Percentiles rank a stretch among this genome's conserved stretches.
Conservation (phyloP, 2,113 vertebrate genomes). For the Falcunculus frontatus region DNA sequence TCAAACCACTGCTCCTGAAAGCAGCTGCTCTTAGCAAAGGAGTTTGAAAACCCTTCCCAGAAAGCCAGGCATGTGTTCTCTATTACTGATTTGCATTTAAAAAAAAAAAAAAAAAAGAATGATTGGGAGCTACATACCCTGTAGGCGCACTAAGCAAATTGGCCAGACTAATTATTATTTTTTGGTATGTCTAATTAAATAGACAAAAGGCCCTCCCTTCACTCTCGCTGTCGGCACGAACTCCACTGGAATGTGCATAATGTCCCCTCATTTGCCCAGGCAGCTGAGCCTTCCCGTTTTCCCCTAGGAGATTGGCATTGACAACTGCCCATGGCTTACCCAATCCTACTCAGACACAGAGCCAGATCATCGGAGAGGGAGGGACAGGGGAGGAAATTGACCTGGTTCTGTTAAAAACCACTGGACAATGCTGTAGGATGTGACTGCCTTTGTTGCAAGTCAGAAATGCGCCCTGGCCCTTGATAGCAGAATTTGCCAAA, state of each 20-base stretch:
- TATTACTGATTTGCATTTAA: background rate
- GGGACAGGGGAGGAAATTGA: background rate
- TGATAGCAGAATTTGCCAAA: background rate
- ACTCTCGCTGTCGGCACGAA: background rate
- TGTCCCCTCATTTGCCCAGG: conserved; percentile 12
- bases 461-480: background rate
- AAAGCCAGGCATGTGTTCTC: background rate
- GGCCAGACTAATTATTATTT: conserved; percentile 66
- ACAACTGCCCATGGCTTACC: conserved; percentile 4
- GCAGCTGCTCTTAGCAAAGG: background rate
- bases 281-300: conserved; percentile 27
- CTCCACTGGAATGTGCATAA: conserved; percentile 49
- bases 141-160: conserved; percentile 48
- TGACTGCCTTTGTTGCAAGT: background rate
- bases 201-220: conserved; percentile 51
- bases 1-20: background rate
- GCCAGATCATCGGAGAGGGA: background rate
- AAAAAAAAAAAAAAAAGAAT: background rate
- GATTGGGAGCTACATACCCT: conserved; percentile 29
- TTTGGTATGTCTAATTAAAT: conserved; percentile 58
- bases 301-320: background rate
- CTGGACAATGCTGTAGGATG: fast-evolving
- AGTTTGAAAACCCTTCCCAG: conserved; percentile 9
- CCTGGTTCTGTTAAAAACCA: background rate
- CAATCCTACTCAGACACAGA: background rate